Evolutionary conservation across 2,797 vertebrate species (phyloP), one percentile per base, ranked within the genome.

Genomic region (Cyclopterus lumpus): DNA sequence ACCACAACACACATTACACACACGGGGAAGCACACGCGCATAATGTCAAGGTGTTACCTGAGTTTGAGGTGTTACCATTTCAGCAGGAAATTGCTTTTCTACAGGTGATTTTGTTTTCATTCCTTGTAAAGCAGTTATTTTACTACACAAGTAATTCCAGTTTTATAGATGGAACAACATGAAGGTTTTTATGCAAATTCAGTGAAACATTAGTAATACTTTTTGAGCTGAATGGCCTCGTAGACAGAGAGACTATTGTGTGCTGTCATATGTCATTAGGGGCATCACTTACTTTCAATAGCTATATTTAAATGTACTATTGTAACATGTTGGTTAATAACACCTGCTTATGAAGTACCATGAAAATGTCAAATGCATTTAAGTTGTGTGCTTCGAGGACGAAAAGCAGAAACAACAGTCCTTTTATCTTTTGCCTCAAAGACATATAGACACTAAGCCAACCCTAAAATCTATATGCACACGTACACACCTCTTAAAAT

Each of bases 81-180:
- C 65, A 59, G 83, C 85, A 85, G 90, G 91, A 90, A 91, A 89
- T 89, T 81, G 79, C 86, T 86, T 86, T 86, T 86, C 81, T 81
- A 36, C 75, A 75, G 68, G 67, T 67, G 42, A 65, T 84, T 65
- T 71, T 75, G 51, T 81, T 81, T 78, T 75, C 24, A 9, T 69
- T 79, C 46, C 51, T 60, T 71, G 53, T 75, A 81, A 7, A 84
- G 67, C 40, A 65, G 38, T 64, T 60, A 10, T 44, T 70, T 76
- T 66, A 44, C 59, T 46, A 69, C 54, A 14, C 20, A 55, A 79
- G 18, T 81, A 22, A 54, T 71, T 77, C 9, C 16, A 48, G 15
- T 5, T 67, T 69, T 74, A 61, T 67, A 28, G 61, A 28, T 22
- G 46, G 15, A 74, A 44, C 51, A 76, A 24, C 57, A 4, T 12